Evolutionary conservation across 2,113 vertebrate species (phyloP), one percentile per base, ranked within the genome.

Genomic region (Rhadina sibilatrix): DNA sequence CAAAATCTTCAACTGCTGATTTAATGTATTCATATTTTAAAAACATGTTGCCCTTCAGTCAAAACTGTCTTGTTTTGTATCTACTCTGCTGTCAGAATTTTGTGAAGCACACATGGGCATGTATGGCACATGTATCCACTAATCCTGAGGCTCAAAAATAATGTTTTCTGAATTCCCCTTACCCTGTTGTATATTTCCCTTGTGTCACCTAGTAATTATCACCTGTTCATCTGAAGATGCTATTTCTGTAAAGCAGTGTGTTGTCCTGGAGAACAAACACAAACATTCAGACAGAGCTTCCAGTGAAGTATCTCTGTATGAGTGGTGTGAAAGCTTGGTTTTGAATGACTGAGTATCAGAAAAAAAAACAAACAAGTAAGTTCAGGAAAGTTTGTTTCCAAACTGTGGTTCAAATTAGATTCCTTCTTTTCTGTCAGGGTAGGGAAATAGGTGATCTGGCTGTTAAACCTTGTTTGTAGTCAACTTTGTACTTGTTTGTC

Each of bases 91-190:
- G 28, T 75, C 68, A 76, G 15, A 59, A 49, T 87, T 53, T 46
- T 63, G 17, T 31, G 37, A 79, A 71, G 28, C 20, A 9, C 4
- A 19, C 6, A 0, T 1, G 6, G 50, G 5, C 46, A 14, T 3
- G 0, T 53, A 24, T 47, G 27, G 24, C 8, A 13, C 17, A 5
- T 23, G 1, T 54, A 46, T 7, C 15, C 27, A 50, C 44, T 95
- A 37, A 33, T 77, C 3, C 57, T 76, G 38, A 40, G 52, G 14
- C 47, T 94, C n/a, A 71, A 11, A 57, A 65, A 15, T 9, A 14
- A 16, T 61, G 1, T 75, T 61, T 63, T 71, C 28, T 66, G 15
- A 68, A 35, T 59, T 59, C 15, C 12, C 2, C 14, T 9, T 79
- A 28, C 12, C 4, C 6, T 60, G 2, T 25, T 78, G 23, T 7